Evolutionary conservation across 2,113 vertebrate genomes (phyloP).

Genomic region (Dromiciops gliroides): DNA sequence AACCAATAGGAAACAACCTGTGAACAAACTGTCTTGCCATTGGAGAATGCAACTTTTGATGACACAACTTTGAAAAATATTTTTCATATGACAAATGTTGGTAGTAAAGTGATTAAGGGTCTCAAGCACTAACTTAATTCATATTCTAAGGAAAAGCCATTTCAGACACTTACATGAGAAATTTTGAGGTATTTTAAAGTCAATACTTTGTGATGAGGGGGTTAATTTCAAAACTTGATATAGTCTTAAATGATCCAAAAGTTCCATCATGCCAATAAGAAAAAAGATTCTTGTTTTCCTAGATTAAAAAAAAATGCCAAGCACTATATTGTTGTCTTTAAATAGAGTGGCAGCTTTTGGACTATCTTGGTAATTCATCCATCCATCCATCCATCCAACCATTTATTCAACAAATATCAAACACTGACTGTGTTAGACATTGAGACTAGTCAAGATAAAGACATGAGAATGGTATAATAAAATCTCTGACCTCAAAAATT

Average conservation of each 20-base stretch:
- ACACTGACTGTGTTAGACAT: background rate
- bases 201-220: background rate
- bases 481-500: background rate
- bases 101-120: conserved; percentile 24
- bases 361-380: background rate
- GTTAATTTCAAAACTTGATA: conserved; percentile 41
- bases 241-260: conserved; percentile 35
- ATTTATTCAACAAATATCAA: background rate
- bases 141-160: background rate
- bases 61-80: conserved; percentile 40
- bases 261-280: conserved; percentile 24
- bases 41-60: conserved; percentile 45
- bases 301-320: background rate
- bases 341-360: background rate
- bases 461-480: background rate
- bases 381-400: background rate
- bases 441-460: background rate
- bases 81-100: conserved; percentile 4
- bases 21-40: conserved; percentile 47
- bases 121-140: conserved; percentile 35
- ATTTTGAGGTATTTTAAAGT: conserved; percentile 13
- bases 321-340: background rate
- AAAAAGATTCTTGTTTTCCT: conserved; percentile 4
- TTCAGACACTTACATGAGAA: conserved; percentile 43
- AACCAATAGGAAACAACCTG: conserved; percentile 53